Base-by-base conservation (phyloP, 2,888 invertebrate species). In the Brachycybe producta region DNA sequence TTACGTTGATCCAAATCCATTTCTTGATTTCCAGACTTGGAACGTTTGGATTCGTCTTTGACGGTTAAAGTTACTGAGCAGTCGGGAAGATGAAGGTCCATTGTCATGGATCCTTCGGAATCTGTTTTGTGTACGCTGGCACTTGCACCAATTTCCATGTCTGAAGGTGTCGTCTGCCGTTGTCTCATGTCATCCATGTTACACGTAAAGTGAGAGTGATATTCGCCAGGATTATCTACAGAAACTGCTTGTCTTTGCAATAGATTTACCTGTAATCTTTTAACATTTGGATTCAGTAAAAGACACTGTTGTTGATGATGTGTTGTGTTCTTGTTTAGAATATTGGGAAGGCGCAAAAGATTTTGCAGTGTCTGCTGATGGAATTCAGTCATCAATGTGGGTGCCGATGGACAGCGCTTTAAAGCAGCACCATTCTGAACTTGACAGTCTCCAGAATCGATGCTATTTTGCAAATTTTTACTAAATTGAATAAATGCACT, bases 81-180 rank as follows among this genome's bases (percentile, higher is more conserved):
- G 60, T 77, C 76, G 8, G 74, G 73, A 36, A 76, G 72, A 64
- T 84, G 83, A 54, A 84, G 68, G 64, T 84, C 84, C 70, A 84
- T 71, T 28, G 82, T 82, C 71, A 84, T 76, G 1, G 83, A 84
- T 3, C 54, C 53, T 39, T 54, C 57, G 17, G 57, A 57, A 28
- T 54, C 54, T 7, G 53, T 26, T 45, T 50, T 44, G 7, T 21
- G 38, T 19, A 44, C 26, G 23, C 21, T 26, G 28, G 45, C 17
- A 7, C 23, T 17, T 13, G 8, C 19, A 19, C 28, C 45, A 15
- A 41, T 21, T 21, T 41, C 41, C 41, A 41, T 41, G 21, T 41
- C 41, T 17, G 41, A 23, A 23, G 19, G 41, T 17, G 41, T 41
- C n/a, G 23, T 23, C 13, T 19, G n/a, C 13, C 17, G 17, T n/a